phyloP scores from a whole-genome alignment of 2,113 vertebrate genomes.

The Austrofundulus limnaeus region DNA sequence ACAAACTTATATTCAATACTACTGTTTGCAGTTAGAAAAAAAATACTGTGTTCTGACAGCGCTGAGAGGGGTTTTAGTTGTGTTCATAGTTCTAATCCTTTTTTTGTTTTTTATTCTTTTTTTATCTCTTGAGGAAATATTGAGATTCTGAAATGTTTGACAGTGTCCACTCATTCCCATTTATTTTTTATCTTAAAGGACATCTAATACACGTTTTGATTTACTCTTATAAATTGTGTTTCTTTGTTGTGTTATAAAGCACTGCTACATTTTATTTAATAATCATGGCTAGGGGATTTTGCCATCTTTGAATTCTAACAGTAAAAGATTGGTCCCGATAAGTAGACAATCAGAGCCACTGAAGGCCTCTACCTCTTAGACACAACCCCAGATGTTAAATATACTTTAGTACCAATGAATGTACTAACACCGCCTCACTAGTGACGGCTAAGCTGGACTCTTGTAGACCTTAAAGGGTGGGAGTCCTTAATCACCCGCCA shows the following conservation, averaged over 20 bases:
- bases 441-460: slow-evolving; percentile 67
- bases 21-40: slow-evolving; percentile 68
- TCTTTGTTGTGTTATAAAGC: slow-evolving; percentile 7
- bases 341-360: slow-evolving; percentile 72
- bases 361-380: slow-evolving; percentile 69
- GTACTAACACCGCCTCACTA: slow-evolving; percentile 76
- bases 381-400: slow-evolving; percentile 65
- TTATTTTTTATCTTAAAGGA: slow-evolving; percentile 4
- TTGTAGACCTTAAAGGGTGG: slow-evolving; percentile 44
- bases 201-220: not conserved
- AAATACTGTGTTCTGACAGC: slow-evolving; percentile 57
- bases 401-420: slow-evolving; percentile 64
- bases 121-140: slow-evolving; percentile 1
- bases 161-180: slow-evolving; percentile 9
- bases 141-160: slow-evolving; percentile 22
- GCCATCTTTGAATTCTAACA: slow-evolving; percentile 47
- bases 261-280: not conserved
- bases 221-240: not conserved
- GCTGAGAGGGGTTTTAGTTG: slow-evolving; percentile 41
- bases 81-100: slow-evolving; percentile 61
- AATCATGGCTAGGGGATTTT: slow-evolving; percentile 10
- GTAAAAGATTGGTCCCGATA: slow-evolving; percentile 55
- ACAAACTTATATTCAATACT: slow-evolving; percentile 72
- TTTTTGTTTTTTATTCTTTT: slow-evolving; percentile 40
- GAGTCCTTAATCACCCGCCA: slow-evolving; percentile 48